Percentiles rank a stretch among this genome's conserved stretches.
Evolutionary conservation across 1,140 invertebrate species (phyloP).

Genomic region (Drosophila punjabiensis): DNA sequence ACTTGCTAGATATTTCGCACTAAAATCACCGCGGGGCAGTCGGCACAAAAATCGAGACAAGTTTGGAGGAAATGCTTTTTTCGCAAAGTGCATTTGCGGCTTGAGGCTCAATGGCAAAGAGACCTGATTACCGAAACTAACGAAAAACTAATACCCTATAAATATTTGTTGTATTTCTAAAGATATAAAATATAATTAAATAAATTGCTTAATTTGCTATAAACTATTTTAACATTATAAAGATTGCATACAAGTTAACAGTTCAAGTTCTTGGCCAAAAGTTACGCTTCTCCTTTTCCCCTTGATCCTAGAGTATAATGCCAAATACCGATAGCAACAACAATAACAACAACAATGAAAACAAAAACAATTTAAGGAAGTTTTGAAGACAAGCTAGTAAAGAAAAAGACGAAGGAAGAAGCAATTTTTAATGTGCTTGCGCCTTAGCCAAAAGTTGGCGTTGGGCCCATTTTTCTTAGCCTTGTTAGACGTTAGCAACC

Average conservation of each 20-base stretch:
- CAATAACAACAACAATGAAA: slow-evolving; percentile 23
- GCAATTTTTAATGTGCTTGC: slow-evolving; percentile 82
- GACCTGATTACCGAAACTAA: neutral
- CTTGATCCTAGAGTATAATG: slow-evolving; percentile 24
- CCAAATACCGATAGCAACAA: slow-evolving; percentile 25
- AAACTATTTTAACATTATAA: no score
- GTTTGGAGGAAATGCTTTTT: slow-evolving; percentile 80
- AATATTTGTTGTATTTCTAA: no score
- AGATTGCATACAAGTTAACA: no score
- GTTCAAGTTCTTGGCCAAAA: neutral
- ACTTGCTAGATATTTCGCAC: slow-evolving; percentile 64
- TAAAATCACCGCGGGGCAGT: slow-evolving; percentile 66
- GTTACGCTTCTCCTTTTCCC: neutral
- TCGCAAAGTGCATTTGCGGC: slow-evolving; percentile 81
- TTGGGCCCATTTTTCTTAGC: slow-evolving; percentile 83
- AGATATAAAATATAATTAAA: neutral
- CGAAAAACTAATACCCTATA: slow-evolving; percentile 20
- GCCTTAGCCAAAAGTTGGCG: slow-evolving; percentile 81
- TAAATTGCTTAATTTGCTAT: no score
- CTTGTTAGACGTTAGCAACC: slow-evolving; percentile 71
- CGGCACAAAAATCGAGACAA: slow-evolving; percentile 74
- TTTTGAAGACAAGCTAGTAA: slow-evolving; percentile 16
- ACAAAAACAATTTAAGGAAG: slow-evolving; percentile 27
- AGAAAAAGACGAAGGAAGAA: slow-evolving; percentile 37
- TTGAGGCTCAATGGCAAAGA: slow-evolving; percentile 41